Evolutionary conservation across 2,113 vertebrate species (phyloP).

Genomic region (Phylloscopus whistleri): DNA sequence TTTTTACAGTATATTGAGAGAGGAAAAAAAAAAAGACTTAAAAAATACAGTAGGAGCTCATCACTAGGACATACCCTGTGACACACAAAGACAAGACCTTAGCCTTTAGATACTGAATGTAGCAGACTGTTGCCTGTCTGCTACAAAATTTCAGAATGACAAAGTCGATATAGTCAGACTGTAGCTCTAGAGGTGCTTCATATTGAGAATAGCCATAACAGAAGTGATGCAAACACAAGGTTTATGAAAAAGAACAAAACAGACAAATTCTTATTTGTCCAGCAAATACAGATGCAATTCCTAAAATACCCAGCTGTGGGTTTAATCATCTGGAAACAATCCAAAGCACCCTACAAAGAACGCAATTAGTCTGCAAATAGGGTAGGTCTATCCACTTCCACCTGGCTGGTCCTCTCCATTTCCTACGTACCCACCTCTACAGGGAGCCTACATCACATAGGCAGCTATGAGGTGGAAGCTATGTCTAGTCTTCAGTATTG

Average conservation of each 20-base stretch:
- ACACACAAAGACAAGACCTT: not conserved
- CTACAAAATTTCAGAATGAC: not conserved
- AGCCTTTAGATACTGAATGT: not conserved
- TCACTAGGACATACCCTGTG: no score
- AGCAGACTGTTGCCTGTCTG: accelerated
- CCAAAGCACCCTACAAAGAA: slow-evolving; percentile 16
- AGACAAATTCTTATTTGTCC: not conserved
- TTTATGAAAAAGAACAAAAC: not conserved
- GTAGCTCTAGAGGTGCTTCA: not conserved
- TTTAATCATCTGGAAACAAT: slow-evolving; percentile 36
- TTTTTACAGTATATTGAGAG: not conserved
- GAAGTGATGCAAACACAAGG: not conserved
- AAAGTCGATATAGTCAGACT: not conserved
- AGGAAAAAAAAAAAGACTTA: not conserved
- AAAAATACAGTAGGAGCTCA: not conserved
- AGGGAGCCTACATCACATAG: not conserved
- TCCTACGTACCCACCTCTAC: not conserved
- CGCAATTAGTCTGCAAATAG: slow-evolving; percentile 11
- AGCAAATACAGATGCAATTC: not conserved
- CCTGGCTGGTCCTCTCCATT: not conserved
- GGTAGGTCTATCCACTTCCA: not conserved
- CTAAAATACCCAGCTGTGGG: not conserved
- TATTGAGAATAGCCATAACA: not conserved
- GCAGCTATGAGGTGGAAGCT: not conserved
- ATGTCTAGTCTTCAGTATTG: not conserved